Conservation (phyloP, 2,113 vertebrate genomes). For the Rhodinocichla rosea region DNA sequence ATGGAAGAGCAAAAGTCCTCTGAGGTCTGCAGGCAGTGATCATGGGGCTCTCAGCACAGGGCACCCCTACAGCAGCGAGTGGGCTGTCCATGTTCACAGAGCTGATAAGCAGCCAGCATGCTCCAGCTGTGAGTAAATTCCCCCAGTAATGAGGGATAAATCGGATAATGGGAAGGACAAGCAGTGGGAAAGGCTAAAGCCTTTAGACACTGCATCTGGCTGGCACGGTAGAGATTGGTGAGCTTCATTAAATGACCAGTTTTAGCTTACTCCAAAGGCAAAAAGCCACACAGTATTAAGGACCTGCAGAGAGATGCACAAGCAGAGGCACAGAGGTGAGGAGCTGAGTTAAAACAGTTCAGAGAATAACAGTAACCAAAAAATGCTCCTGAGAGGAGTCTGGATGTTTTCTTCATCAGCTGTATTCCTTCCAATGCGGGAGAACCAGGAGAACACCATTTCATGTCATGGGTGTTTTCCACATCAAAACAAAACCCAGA, state of each 20-base stretch:
- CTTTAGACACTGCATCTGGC: background rate
- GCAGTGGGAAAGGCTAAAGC: background rate
- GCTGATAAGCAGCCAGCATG: background rate
- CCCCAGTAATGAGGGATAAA: background rate
- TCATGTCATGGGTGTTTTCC: background rate
- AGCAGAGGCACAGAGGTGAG: background rate
- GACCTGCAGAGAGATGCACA: background rate
- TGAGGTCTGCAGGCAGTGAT: background rate
- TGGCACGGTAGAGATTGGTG: background rate
- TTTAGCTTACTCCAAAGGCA: background rate
- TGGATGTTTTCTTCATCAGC: background rate
- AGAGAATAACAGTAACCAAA: background rate
- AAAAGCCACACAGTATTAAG: background rate
- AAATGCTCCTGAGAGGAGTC: background rate
- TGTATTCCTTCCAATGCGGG: background rate
- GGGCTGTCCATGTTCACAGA: background rate
- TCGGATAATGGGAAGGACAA: background rate
- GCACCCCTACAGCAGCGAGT: rapidly evolving
- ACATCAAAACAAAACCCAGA: background rate
- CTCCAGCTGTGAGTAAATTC: background rate
- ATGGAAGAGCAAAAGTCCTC: background rate
- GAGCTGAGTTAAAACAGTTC: background rate
- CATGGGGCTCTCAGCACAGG: background rate
- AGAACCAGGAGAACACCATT: background rate
- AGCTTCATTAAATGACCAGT: background rate